Evolutionary conservation across 2,113 vertebrate species (phyloP).

Genomic region (Copsychus sechellarum): DNA sequence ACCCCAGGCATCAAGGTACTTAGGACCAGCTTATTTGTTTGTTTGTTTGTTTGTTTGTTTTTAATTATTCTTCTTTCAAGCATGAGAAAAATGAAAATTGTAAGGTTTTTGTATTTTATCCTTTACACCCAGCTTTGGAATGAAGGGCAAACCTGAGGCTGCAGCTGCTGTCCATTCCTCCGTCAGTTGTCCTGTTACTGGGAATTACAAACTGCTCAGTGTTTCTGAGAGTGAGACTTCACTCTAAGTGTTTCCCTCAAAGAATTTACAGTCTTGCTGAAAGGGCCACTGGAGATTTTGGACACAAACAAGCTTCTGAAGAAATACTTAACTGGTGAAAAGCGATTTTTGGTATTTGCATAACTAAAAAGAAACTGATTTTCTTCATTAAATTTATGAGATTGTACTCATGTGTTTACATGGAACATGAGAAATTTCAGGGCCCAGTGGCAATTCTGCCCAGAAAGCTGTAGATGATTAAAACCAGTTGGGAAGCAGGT

Average conservation of each 20-base stretch:
- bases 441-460: neutral
- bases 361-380: neutral
- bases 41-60: too few relatives aligned
- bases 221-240: neutral
- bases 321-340: neutral
- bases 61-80: neutral
- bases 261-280: neutral
- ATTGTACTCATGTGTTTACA: neutral
- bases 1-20: neutral
- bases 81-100: neutral
- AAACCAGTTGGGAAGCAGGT: neutral
- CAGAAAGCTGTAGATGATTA: neutral
- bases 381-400: neutral
- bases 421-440: neutral
- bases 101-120: neutral
- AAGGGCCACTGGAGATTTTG: neutral
- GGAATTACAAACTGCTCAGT: neutral
- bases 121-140: neutral
- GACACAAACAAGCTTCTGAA: slow-evolving; percentile 2
- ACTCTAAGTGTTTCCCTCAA: neutral
- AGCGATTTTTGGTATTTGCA: neutral
- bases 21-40: neutral
- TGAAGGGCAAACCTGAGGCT: neutral
- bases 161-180: neutral
- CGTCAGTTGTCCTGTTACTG: neutral